Conservation (phyloP, 1,140 invertebrate genomes). For the Hesperophylax magnus region DNA sequence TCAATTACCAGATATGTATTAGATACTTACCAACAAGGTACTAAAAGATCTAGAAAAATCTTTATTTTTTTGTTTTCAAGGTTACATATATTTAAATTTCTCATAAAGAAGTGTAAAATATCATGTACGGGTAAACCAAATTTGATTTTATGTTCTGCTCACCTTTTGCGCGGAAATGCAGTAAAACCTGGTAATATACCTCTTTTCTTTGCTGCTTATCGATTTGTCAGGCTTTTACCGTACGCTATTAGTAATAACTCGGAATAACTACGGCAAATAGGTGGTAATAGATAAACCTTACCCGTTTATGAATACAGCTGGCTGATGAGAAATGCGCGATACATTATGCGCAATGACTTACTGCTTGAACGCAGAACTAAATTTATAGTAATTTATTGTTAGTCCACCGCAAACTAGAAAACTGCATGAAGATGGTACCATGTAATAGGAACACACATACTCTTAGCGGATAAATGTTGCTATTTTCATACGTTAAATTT, state of each 20-base stretch:
- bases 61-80: no score
- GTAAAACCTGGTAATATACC: not conserved
- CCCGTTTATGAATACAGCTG: conserved; percentile 21
- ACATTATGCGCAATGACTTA: conserved; percentile 37
- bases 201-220: conserved; percentile 15
- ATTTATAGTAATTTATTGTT: conserved; percentile 19
- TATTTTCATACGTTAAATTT: no score
- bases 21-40: no score
- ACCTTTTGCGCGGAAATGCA: not conserved
- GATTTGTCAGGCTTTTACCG: conserved; percentile 32
- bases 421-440: not conserved
- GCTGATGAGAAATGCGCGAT: conserved; percentile 25
- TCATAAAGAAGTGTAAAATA: no score
- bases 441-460: not conserved
- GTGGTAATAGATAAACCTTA: conserved; percentile 45
- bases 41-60: no score
- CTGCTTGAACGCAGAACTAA: conserved; percentile 20
- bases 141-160: no score
- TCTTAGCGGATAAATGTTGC: no score
- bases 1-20: no score
- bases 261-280: conserved; percentile 34
- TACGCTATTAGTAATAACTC: conserved; percentile 28
- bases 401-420: not conserved
- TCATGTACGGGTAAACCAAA: no score
- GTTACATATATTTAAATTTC: no score